Percentiles rank a stretch among this genome's conserved stretches.
Evolutionary conservation across 2,888 invertebrate genomes (phyloP).

Genomic region (Lottia gigantea): DNA sequence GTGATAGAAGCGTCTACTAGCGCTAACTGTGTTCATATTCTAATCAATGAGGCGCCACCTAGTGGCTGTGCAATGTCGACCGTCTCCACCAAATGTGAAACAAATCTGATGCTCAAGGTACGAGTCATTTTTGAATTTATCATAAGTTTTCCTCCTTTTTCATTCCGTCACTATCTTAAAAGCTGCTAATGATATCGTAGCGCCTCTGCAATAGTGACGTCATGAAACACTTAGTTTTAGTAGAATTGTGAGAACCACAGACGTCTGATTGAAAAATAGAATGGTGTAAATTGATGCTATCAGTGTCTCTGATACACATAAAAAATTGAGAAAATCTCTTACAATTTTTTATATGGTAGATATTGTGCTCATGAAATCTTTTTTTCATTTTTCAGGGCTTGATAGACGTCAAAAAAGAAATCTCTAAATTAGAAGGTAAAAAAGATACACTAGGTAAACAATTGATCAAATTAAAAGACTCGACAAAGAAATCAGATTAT

Average conservation of each 20-base stretch:
- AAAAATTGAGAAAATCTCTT: too few relatives aligned
- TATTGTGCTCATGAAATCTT: too few relatives aligned
- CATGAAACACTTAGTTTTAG: too few relatives aligned
- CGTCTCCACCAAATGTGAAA: slow-evolving; percentile 88
- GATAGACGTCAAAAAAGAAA: slow-evolving; percentile 65
- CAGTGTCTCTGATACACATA: too few relatives aligned
- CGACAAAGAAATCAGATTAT: slow-evolving; percentile 83
- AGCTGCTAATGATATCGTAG: too few relatives aligned
- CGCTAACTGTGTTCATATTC: slow-evolving; percentile 49
- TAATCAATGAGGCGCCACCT: slow-evolving; percentile 52
- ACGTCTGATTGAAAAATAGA: too few relatives aligned
- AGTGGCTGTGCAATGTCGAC: slow-evolving; percentile 83
- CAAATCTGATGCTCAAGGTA: slow-evolving; percentile 86
- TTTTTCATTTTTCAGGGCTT: slow-evolving; percentile 63
- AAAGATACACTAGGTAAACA: slow-evolving; percentile 78
- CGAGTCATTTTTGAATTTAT: slow-evolving; percentile 2
- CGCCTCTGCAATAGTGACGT: too few relatives aligned
- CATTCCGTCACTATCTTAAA: too few relatives aligned
- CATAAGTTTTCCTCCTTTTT: too few relatives aligned
- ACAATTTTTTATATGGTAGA: too few relatives aligned
- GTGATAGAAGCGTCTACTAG: slow-evolving; percentile 65
- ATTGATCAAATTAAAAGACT: slow-evolving; percentile 81
- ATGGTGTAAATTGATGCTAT: too few relatives aligned
- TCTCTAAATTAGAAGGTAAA: slow-evolving; percentile 84
- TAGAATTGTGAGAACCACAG: too few relatives aligned